phyloP scores from a whole-genome alignment of 2,797 vertebrate genomes.

The Pangasius macronema region DNA sequence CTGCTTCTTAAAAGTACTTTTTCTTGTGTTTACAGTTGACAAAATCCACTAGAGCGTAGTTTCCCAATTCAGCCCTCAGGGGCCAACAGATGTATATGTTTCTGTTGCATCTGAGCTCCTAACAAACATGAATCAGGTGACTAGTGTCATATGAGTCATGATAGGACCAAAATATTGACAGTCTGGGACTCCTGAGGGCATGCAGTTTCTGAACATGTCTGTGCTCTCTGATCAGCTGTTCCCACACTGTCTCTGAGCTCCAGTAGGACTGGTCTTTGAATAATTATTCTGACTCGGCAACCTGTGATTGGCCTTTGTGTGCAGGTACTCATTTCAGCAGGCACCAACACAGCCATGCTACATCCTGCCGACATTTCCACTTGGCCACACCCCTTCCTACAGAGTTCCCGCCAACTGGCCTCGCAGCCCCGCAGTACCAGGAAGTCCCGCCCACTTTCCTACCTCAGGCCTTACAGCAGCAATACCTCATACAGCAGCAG shows the following conservation, averaged over 20 bases:
- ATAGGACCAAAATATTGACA: background rate
- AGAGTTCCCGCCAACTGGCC: slow-evolving; percentile 76
- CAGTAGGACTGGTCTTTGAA: background rate
- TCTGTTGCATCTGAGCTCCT: background rate
- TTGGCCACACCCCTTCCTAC: slow-evolving; percentile 88
- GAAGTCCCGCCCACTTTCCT: slow-evolving; percentile 96
- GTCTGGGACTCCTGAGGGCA: background rate
- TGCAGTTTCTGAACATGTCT: background rate
- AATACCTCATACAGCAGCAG: slow-evolving; percentile 99
- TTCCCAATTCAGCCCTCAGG: background rate
- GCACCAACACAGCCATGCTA: slow-evolving; percentile 98
- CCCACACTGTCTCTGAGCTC: background rate
- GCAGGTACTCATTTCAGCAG: slow-evolving; percentile 98
- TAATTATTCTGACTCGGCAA: background rate
- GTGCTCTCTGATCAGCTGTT: background rate
- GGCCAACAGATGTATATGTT: background rate
- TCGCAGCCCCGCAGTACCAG: slow-evolving; percentile 89
- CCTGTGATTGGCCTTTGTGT: slow-evolving; percentile 41
- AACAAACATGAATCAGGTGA: background rate
- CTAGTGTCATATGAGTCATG: background rate
- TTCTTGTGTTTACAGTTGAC: background rate
- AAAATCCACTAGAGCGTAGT: background rate
- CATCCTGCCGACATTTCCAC: slow-evolving; percentile 99
- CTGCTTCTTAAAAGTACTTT: background rate
- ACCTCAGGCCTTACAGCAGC: slow-evolving; percentile 99